phyloP scores from a whole-genome alignment of 2,797 vertebrate genomes.

The Okamejei kenojei region DNA sequence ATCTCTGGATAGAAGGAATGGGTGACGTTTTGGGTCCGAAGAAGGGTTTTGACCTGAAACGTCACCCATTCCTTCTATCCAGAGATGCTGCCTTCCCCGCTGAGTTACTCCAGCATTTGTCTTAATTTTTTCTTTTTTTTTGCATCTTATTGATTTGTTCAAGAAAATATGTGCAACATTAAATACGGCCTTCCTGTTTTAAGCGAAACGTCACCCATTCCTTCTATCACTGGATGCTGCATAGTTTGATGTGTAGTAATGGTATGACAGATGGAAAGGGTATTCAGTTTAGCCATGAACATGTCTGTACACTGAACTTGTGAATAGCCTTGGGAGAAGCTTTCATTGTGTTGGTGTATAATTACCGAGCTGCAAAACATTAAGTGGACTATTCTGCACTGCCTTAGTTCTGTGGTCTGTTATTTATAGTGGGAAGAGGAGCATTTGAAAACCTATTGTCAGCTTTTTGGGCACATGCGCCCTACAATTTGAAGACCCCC shows the following conservation, averaged over 20 bases:
- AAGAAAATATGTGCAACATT: background rate
- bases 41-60: too few relatives aligned
- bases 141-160: background rate
- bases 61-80: too few relatives aligned
- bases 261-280: background rate
- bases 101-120: too few relatives aligned
- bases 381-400: background rate
- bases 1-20: too few relatives aligned
- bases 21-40: too few relatives aligned
- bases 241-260: background rate
- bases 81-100: too few relatives aligned
- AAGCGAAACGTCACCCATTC: background rate
- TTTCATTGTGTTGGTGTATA: constrained; percentile 20
- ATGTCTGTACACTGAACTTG: background rate
- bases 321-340: background rate
- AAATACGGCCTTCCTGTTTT: background rate
- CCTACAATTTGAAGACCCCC: background rate
- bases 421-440: background rate
- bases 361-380: constrained; percentile 8
- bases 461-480: background rate
- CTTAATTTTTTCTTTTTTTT: background rate
- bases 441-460: background rate
- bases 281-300: background rate
- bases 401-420: constrained; percentile 16
- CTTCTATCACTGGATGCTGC: background rate